These are phyloP conservation scores for Sardinella longiceps DNA, from an alignment of 2,797 vertebrate species.

Conservation along the genomic window DNA sequence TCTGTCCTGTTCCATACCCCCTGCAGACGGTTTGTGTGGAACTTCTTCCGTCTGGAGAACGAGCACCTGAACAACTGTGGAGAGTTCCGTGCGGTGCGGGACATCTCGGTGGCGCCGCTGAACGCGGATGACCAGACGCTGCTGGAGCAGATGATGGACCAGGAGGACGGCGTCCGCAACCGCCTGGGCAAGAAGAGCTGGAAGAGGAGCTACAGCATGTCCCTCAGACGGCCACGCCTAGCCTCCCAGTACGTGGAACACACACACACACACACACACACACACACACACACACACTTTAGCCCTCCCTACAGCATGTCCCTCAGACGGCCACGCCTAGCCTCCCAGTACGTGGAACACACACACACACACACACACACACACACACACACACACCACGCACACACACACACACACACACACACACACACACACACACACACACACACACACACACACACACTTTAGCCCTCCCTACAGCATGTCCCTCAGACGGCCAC, in stretches of 20 bases:
- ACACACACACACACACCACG: not conserved
- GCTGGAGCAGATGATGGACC: slow-evolving; percentile 99
- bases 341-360: slow-evolving; percentile 84
- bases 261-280: not conserved
- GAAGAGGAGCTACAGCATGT: slow-evolving; percentile 95
- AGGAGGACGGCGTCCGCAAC: slow-evolving; percentile 95
- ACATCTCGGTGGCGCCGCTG: slow-evolving; percentile 94
- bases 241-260: slow-evolving; percentile 85
- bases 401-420: too few species aligned
- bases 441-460: not conserved
- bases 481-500: slow-evolving; percentile 88
- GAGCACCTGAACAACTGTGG: slow-evolving; percentile 98
- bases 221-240: slow-evolving; percentile 86
- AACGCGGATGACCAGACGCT: slow-evolving; percentile 95
- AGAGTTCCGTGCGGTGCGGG: slow-evolving; percentile 94
- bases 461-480: slow-evolving; percentile 68
- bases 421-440: not conserved
- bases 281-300: not conserved
- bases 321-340: slow-evolving; percentile 86
- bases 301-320: slow-evolving; percentile 81
- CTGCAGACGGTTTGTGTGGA: slow-evolving; percentile 95
- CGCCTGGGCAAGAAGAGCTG: slow-evolving; percentile 92
- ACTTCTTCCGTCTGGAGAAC: slow-evolving; percentile 97
- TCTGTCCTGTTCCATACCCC: not conserved
- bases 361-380: not conserved